These are phyloP conservation scores for Ciconia nigra DNA, from an alignment of 2,797 vertebrate genomes.

Conservation along the genomic window DNA sequence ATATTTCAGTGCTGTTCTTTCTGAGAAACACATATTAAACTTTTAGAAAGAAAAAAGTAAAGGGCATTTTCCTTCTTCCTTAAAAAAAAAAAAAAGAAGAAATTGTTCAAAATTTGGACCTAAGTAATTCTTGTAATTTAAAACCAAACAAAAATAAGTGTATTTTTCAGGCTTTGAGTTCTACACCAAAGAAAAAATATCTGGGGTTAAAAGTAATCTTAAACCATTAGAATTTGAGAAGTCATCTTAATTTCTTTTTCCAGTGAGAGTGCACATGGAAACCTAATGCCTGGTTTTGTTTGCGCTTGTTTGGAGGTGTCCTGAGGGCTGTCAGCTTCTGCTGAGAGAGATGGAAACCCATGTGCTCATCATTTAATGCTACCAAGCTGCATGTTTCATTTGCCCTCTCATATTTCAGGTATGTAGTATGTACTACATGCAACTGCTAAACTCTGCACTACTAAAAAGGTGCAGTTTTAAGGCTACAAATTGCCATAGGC, in stretches of 20 bases:
- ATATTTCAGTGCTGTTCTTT: neutral
- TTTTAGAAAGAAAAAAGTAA: neutral
- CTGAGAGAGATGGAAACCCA: neutral
- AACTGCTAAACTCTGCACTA: neutral
- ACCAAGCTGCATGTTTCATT: fast-evolving
- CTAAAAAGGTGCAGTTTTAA: neutral
- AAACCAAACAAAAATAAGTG: neutral
- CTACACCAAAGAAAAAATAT: neutral
- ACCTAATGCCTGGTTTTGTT: neutral
- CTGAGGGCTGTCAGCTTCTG: neutral
- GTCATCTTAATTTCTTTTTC: neutral
- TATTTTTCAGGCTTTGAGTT: neutral
- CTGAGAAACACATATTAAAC: neutral
- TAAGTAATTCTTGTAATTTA: neutral
- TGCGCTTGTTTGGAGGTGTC: neutral
- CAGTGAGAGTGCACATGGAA: neutral
- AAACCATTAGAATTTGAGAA: neutral
- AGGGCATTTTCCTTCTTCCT: neutral
- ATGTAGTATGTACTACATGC: no score
- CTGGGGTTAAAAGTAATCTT: neutral
- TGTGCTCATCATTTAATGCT: neutral
- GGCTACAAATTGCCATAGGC: neutral
- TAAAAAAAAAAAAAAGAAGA: neutral
- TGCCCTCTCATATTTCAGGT: neutral
- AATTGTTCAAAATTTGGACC: neutral